Base-by-base conservation (phyloP, 2,113 vertebrate genomes). In the Pao palembangensis region DNA sequence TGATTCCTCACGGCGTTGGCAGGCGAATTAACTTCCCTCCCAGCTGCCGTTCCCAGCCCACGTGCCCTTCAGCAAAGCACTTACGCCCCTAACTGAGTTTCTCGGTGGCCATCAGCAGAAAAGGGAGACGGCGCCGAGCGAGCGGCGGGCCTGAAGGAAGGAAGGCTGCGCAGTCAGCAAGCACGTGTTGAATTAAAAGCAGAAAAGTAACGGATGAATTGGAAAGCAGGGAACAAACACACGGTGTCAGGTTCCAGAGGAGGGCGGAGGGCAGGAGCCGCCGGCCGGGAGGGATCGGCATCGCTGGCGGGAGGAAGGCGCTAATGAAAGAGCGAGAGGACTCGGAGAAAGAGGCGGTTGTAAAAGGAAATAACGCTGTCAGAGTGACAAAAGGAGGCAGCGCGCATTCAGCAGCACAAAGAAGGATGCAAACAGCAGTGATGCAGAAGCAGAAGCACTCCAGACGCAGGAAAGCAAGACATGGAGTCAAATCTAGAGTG, bases 61-160 rank as follows among this genome's bases (percentile, higher is more conserved):
- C 23, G 71, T 79, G 78, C 74, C 81, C 79, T 73, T 78, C 69
- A 76, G 84, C 77, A 63, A 64, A 76, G 57, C 81, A 78, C 77
- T 76, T 71, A 77, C 69, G 67, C 66, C 43, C 67, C 65, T 17
- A 61, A 68, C 62, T 17, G 58, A 80, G 71, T 69, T 43, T 58
- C 69, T 67, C 0, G 61, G 52, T 64, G 16, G 74, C 77, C 77
- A 76, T 67, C 58, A 73, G 74, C 75, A 55, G 69, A 47, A 47
- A 47, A n/a, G 43, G 16, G 16, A 44, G 16, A 44, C 12, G 13
- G 13, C 11, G 44, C 14, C 1, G 44, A 47, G 44, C 5, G 44
- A 47, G 44, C 5, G 15, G 44, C 15, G 6, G 44, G 44, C 15
- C 11, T 8, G 44, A 44, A 44, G 42, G 44, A 65, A 64, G 62